Evolutionary conservation across 2,888 invertebrate genomes (phyloP).

Genomic region (Neoascia interrupta): DNA sequence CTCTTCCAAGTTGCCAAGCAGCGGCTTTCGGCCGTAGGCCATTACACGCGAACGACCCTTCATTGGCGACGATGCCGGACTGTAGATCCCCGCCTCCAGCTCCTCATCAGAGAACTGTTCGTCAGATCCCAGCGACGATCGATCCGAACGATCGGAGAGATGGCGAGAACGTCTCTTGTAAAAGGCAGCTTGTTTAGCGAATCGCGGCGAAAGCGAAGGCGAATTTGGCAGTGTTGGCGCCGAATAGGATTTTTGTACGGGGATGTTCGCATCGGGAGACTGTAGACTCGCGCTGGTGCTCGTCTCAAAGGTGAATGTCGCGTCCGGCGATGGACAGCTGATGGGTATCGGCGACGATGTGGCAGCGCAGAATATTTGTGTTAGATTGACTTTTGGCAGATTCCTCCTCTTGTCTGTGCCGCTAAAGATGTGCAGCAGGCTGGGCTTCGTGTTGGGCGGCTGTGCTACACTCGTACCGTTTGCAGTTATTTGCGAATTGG

Average conservation of each 20-base stretch:
- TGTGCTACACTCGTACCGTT: constrained; percentile 16
- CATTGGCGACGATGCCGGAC: constrained; percentile 77
- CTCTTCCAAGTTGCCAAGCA: constrained; percentile 94
- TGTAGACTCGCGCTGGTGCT: constrained; percentile 59
- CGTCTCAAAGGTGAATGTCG: constrained; percentile 53
- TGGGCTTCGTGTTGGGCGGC: constrained; percentile 34
- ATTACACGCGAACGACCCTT: constrained; percentile 73
- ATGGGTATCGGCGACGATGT: constrained; percentile 71
- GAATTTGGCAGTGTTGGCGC: constrained; percentile 79
- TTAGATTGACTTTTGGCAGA: constrained; percentile 78
- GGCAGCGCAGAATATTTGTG: constrained; percentile 76
- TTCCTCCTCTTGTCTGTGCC: constrained; percentile 64
- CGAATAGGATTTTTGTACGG: constrained; percentile 79
- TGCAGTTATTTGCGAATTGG: constrained; percentile 57
- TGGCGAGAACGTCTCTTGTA: constrained; percentile 79
- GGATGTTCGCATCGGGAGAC: constrained; percentile 71
- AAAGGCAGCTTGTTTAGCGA: constrained; percentile 78
- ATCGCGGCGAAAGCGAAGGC: constrained; percentile 78
- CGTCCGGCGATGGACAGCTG: constrained; percentile 39
- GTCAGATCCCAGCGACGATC: constrained; percentile 79
- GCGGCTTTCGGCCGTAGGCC: constrained; percentile 74
- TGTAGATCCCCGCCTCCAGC: constrained; percentile 76
- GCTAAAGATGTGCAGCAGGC: constrained; percentile 34
- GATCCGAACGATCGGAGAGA: constrained; percentile 79
- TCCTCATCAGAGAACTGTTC: constrained; percentile 80